Base-by-base conservation (phyloP, 2,113 vertebrate genomes). In the Daubentonia madagascariensis region DNA sequence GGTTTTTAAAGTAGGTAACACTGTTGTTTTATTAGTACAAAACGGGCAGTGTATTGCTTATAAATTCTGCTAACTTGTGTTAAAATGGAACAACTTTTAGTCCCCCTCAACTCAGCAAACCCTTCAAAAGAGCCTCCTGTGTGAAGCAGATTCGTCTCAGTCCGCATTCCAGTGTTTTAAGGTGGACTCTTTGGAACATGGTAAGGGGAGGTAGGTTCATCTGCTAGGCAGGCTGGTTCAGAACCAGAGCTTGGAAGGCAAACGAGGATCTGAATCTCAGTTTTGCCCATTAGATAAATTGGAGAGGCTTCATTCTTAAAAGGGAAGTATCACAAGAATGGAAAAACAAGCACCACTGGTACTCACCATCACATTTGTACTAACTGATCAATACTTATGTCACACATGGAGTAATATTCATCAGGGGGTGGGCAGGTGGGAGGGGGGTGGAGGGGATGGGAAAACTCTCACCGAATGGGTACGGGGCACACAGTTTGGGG, bases 11-110 rank as follows among this genome's bases (percentile, higher is more conserved):
- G 28, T 32, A 61, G 5, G 4, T 83, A 80, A 90, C 14, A 54
- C 30, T 78, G 0, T 54, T 25, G 14, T 57, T 90, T 67, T 57
- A 70, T 83, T 48, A 52, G 43, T 83, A 50, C 6, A 78, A 35
- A 85, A 72, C 18, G 37, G 14, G 43, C 5, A 54, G 45, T 59
- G 14, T 35, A 50, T 50, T 94, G 73, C 57, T 94, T 92, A 43
- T 78, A 76, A 80, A 91, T 84, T 91, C 54, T 45, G 61, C 59
- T 72, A 54, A 72, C 3, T 40, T 89, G 17, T 93, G 40, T 85
- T 79, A n/a, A 91, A 92, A 50, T 45, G 30, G 32, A 94, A 59
- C 16, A 28, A 61, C 32, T 83, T 92, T 61, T 28, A 45, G 12
- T 28, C 25, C 18, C 45, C 35, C 63, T 17, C 25, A n/a, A 30